Conservation (phyloP, 2,888 invertebrate species). For the Drosophila emarginata region DNA sequence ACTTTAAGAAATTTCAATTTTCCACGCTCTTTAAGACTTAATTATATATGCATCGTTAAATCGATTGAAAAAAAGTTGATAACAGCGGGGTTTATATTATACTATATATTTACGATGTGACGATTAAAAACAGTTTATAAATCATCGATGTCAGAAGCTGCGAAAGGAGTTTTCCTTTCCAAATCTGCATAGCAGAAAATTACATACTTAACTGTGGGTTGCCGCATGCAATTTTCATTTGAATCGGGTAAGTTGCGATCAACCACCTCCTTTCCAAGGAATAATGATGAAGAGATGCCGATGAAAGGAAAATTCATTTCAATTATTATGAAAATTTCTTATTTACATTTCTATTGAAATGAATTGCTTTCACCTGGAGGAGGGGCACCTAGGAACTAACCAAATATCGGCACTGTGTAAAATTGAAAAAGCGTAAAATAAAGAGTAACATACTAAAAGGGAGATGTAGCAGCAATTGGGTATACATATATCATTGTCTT, state of each 20-base stretch:
- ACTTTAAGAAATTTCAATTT: constrained; percentile 11
- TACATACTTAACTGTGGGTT: constrained; percentile 55
- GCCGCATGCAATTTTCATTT: constrained; percentile 59
- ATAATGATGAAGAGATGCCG: no score
- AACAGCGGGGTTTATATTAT: constrained; percentile 19
- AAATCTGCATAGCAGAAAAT: constrained; percentile 52
- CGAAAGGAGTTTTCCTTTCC: not conserved
- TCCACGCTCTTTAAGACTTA: constrained; percentile 37
- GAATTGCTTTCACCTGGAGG: constrained; percentile 56
- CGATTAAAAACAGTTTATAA: constrained; percentile 68
- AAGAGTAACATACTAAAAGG: constrained; percentile 44
- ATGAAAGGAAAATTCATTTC: constrained; percentile 57
- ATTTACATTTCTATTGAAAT: constrained; percentile 80
- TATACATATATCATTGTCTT: constrained; percentile 15
- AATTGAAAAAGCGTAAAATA: constrained; percentile 69
- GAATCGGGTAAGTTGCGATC: constrained; percentile 19
- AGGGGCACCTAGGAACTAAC: constrained; percentile 16
- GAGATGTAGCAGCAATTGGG: constrained; percentile 21
- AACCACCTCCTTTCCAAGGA: not conserved
- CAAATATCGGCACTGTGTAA: constrained; percentile 45
- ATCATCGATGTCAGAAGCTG: constrained; percentile 55
- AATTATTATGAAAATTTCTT: constrained; percentile 77
- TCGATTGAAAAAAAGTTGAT: constrained; percentile 54
- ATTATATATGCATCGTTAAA: constrained; percentile 57
- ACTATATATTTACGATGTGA: constrained; percentile 24